Conservation (phyloP, 53 echinoderm and acorn worm species). For the Echinometra lucunter region DNA sequence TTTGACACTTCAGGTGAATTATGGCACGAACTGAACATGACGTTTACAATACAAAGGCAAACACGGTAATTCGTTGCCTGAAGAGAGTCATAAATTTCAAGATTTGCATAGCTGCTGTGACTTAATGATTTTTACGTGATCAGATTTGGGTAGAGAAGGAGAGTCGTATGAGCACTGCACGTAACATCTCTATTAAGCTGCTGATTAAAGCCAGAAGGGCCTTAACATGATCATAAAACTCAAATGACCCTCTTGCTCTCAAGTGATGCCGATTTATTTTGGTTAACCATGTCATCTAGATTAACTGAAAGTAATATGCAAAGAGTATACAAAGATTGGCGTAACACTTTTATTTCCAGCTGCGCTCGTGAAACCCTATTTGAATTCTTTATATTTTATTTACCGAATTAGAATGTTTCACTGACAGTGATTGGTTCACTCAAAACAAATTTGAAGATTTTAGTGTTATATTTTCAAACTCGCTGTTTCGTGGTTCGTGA, state of each 20-base stretch:
- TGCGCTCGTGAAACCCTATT: too few relatives aligned
- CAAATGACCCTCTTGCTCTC: background rate
- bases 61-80: background rate
- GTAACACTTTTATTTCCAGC: background rate
- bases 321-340: too few relatives aligned
- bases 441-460: too few relatives aligned
- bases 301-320: too few relatives aligned
- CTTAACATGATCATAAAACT: background rate
- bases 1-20: background rate
- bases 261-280: background rate
- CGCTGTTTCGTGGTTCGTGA: too few relatives aligned
- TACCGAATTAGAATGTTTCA: too few relatives aligned
- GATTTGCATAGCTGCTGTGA: background rate
- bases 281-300: background rate
- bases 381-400: too few relatives aligned
- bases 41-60: background rate
- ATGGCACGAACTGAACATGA: background rate
- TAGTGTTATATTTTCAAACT: too few relatives aligned
- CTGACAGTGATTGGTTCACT: too few relatives aligned
- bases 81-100: background rate
- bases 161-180: background rate
- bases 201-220: background rate
- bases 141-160: background rate
- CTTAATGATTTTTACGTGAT: background rate
- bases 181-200: background rate